phyloP scores from a whole-genome alignment of 30 jellyfish, hydroid and myxozoan species.

The Chrysaora quinquecirrha region DNA sequence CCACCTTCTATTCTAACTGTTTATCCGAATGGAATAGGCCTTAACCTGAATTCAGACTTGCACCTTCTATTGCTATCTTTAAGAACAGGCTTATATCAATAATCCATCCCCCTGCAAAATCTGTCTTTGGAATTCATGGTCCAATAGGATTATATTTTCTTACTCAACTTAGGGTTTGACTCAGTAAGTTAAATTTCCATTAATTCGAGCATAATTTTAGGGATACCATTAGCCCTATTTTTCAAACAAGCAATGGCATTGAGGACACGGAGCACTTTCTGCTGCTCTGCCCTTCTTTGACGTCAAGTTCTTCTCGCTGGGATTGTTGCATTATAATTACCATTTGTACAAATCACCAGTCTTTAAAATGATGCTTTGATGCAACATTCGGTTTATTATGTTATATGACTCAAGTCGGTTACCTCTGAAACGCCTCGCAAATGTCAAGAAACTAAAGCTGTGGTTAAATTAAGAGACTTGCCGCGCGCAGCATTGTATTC shows the following conservation, averaged over 20 bases:
- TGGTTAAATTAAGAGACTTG: too few relatives aligned
- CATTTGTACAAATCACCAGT: constrained; percentile 30
- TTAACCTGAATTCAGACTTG: constrained; percentile 21
- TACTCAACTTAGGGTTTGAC: constrained; percentile 12
- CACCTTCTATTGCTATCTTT: constrained; percentile 24
- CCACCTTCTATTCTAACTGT: constrained; percentile 29
- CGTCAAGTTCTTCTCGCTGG: constrained; percentile 53
- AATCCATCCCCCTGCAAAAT: constrained; percentile 10
- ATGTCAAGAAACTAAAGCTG: too few relatives aligned
- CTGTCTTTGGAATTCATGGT: constrained; percentile 4
- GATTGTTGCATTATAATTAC: constrained; percentile 7
- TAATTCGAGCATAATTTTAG: constrained; percentile 10
- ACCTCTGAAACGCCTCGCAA: too few relatives aligned
- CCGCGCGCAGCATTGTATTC: too few relatives aligned
- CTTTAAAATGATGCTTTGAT: constrained; percentile 30
- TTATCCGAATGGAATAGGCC: constrained; percentile 27
- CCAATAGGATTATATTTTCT: not conserved
- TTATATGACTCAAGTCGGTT: too few relatives aligned
- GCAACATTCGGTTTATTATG: constrained; percentile 24
- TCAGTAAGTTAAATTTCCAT: constrained; percentile 4
- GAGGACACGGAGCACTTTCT: constrained; percentile 62
- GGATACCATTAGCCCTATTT: constrained; percentile 10
- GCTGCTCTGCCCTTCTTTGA: constrained; percentile 57
- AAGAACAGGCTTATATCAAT: constrained; percentile 6
- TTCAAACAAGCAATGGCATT: constrained; percentile 18